Evolutionary conservation across 1,140 invertebrate species (phyloP).

Genomic region (Cheumatopsyche charites): DNA sequence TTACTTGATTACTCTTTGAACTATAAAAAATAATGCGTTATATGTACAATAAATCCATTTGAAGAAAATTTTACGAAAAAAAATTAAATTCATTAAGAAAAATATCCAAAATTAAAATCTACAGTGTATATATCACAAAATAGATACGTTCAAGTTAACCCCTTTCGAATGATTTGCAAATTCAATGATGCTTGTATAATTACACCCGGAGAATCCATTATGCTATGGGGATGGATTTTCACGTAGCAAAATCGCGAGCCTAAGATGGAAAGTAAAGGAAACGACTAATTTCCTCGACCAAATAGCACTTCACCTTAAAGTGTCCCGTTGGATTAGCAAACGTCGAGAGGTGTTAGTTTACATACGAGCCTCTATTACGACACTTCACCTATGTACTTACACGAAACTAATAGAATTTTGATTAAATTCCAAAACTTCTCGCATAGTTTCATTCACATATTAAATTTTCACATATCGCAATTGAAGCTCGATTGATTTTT

Average conservation of each 20-base stretch:
- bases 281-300: constrained; percentile 40
- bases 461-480: too few relatives aligned
- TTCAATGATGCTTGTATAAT: background rate
- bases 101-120: too few relatives aligned
- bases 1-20: too few relatives aligned
- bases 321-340: constrained; percentile 23
- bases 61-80: too few relatives aligned
- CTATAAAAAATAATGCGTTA: too few relatives aligned
- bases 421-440: constrained; percentile 1
- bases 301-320: constrained; percentile 38
- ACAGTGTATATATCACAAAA: too few relatives aligned
- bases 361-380: background rate
- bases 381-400: background rate
- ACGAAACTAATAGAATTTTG: constrained; percentile 17
- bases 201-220: background rate
- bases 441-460: too few relatives aligned
- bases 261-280: constrained; percentile 37
- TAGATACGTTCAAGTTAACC: background rate
- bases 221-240: constrained; percentile 1
- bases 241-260: constrained; percentile 23
- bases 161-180: background rate
- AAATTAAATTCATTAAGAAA: too few relatives aligned
- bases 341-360: constrained; percentile 14
- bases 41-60: too few relatives aligned
- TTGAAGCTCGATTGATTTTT: too few relatives aligned